Percentiles rank a stretch among this genome's conserved stretches.
Conservation (phyloP, 2,888 invertebrate genomes). For the Heteromurus nitidus region DNA sequence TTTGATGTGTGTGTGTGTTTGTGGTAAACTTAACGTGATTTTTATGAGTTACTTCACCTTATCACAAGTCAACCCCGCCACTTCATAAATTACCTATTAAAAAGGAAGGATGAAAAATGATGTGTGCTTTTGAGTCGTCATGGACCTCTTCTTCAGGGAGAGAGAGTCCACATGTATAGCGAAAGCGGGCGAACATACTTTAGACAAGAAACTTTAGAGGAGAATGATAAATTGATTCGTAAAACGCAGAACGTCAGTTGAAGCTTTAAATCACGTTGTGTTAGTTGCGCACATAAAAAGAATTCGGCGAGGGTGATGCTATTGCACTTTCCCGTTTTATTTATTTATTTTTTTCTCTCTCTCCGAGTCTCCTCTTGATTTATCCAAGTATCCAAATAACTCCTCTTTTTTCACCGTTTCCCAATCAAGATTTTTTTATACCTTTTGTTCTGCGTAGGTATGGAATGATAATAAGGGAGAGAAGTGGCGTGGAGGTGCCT, state of each 20-base stretch:
- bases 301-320: no score
- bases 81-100: conserved; percentile 20
- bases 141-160: no score
- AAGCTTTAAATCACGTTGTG: neutral
- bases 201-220: conserved; percentile 2
- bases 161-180: no score
- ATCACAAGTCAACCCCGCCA: neutral
- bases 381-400: neutral
- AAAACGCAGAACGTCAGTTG: neutral
- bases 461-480: no score
- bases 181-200: no score
- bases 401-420: neutral
- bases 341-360: no score
- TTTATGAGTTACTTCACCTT: conserved; percentile 11
- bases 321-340: no score
- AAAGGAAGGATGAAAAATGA: neutral
- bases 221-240: conserved; percentile 13
- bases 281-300: neutral
- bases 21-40: conserved; percentile 18
- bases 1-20: neutral
- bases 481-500: no score
- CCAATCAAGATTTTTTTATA: no score
- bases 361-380: no score
- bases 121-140: neutral
- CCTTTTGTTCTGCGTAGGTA: no score